Evolutionary conservation across 2,113 vertebrate genomes (phyloP).

Genomic region (Meles meles): DNA sequence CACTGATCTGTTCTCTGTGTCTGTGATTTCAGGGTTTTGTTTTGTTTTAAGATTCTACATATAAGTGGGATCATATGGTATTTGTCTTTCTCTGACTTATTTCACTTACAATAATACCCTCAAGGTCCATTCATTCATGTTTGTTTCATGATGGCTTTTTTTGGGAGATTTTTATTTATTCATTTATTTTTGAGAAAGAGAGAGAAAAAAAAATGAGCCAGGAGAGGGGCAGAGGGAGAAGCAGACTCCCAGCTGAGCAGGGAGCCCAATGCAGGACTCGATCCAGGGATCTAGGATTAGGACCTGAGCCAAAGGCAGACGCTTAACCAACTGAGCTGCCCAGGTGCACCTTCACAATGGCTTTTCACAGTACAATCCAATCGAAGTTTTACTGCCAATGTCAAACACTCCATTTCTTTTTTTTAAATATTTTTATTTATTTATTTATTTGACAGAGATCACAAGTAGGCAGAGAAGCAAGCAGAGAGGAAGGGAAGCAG

Average conservation of each 20-base stretch:
- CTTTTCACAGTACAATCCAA: neutral
- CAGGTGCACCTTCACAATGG: neutral
- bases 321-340: neutral
- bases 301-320: neutral
- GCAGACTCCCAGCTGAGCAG: neutral
- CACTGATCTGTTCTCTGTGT: neutral
- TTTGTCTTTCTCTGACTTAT: neutral
- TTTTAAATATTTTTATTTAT: too few species aligned
- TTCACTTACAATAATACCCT: neutral
- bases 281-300: neutral
- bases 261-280: neutral
- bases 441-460: too few species aligned
- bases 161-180: neutral
- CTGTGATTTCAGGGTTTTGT: neutral
- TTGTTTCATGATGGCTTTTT: neutral
- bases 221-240: neutral
- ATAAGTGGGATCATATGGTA: neutral
- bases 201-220: neutral
- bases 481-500: too few species aligned
- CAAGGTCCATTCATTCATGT: neutral
- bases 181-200: neutral
- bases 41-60: neutral
- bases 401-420: neutral
- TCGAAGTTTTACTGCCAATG: conserved; percentile 16
- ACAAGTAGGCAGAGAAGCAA: too few species aligned